Conservation (phyloP, 2,113 vertebrate genomes). For the Gymnogyps californianus region DNA sequence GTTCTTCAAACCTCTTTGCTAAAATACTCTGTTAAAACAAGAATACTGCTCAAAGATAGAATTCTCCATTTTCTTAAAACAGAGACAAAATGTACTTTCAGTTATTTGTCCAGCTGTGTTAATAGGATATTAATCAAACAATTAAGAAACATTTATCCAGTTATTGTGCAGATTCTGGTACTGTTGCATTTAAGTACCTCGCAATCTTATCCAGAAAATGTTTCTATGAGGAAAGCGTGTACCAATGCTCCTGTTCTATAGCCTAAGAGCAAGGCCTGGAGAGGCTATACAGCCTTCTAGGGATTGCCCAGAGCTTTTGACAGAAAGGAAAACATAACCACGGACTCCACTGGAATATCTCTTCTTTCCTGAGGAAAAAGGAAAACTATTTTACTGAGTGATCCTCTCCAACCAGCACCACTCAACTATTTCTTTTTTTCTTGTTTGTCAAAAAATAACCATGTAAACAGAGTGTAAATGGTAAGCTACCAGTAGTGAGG, state of each 20-base stretch:
- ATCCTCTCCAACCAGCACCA: not conserved
- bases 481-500: not conserved
- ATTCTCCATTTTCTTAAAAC: not conserved
- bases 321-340: not conserved
- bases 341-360: not conserved
- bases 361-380: not conserved
- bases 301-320: accelerated
- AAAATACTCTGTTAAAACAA: not conserved
- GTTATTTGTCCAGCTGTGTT: not conserved
- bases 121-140: not conserved
- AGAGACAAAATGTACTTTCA: not conserved
- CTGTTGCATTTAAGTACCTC: not conserved
- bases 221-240: not conserved
- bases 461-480: not conserved
- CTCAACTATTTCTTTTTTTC: not conserved
- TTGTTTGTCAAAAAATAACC: not conserved
- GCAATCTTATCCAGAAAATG: not conserved
- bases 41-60: not conserved
- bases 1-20: not conserved
- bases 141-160: not conserved
- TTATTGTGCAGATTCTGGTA: not conserved
- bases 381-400: not conserved
- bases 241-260: not conserved
- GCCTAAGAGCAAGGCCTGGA: not conserved
- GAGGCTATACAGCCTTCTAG: not conserved